phyloP scores from a whole-genome alignment of 1,140 invertebrate species.

The Pogonognathellus flavescens region DNA sequence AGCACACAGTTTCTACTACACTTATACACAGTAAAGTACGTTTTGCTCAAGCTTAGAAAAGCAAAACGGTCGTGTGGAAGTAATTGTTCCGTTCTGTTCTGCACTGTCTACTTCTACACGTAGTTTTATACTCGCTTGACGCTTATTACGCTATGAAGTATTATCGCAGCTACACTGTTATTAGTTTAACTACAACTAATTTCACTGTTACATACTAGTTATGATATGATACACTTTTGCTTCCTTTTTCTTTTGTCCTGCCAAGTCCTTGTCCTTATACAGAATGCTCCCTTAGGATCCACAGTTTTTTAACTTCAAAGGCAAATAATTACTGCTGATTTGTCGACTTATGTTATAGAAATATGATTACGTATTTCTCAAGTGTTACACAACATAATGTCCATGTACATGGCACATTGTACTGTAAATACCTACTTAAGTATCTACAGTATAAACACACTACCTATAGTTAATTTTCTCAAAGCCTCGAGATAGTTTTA shows the following conservation, averaged over 20 bases:
- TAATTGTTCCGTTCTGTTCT: constrained; percentile 21
- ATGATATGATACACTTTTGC: neutral
- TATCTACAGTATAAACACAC: too few relatives aligned
- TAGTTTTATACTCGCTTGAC: constrained; percentile 6
- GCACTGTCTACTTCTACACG: neutral
- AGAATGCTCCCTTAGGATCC: too few relatives aligned
- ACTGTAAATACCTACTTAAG: too few relatives aligned
- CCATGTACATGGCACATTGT: too few relatives aligned
- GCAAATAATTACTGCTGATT: neutral
- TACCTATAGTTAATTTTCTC: too few relatives aligned
- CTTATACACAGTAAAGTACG: too few relatives aligned
- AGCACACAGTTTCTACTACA: too few relatives aligned
- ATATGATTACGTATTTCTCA: too few relatives aligned
- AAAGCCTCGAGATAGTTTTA: too few relatives aligned
- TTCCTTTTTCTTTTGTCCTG: neutral
- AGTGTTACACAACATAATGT: too few relatives aligned
- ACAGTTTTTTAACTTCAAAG: neutral
- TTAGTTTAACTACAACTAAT: neutral
- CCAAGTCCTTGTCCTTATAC: neutral
- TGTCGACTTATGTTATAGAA: neutral
- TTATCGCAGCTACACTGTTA: constrained; percentile 1
- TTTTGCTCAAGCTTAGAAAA: too few relatives aligned
- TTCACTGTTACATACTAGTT: neutral
- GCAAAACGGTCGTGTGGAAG: neutral
- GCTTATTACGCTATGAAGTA: neutral